Evolutionary conservation across 2,888 invertebrate genomes (phyloP).

Genomic region (Monoplex corrugatus): DNA sequence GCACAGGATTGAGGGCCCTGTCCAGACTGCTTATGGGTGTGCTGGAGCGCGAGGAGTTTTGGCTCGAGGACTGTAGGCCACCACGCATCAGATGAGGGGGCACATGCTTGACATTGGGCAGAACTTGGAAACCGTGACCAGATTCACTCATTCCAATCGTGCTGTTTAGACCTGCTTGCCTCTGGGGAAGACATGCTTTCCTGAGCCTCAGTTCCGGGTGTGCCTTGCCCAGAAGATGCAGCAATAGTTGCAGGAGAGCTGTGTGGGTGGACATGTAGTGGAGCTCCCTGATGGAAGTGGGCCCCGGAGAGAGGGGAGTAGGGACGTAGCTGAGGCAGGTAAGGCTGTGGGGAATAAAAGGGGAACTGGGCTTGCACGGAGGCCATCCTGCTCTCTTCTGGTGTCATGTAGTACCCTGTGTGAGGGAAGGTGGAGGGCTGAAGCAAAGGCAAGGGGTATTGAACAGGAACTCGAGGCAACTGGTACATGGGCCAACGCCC

Average conservation of each 20-base stretch:
- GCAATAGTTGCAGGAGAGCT: conserved; percentile 1
- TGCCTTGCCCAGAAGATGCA: neutral
- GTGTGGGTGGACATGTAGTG: conserved; percentile 22
- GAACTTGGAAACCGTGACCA: conserved; percentile 71
- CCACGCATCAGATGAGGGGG: conserved; percentile 68
- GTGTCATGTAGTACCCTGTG: conserved; percentile 52
- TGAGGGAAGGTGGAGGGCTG: conserved; percentile 48
- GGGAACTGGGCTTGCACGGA: conserved; percentile 26
- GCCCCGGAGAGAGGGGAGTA: conserved; percentile 31
- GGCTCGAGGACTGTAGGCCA: conserved; percentile 53
- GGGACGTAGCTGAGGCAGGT: conserved; percentile 44
- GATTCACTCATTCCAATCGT: conserved; percentile 50
- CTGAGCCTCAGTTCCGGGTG: conserved; percentile 24
- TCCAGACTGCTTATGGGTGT: conserved; percentile 53
- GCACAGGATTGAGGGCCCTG: neutral
- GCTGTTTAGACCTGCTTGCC: conserved; percentile 41
- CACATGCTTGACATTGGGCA: conserved; percentile 76
- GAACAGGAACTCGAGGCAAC: conserved; percentile 54
- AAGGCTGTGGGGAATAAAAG: conserved; percentile 15
- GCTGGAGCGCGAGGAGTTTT: conserved; percentile 61
- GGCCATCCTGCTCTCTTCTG: conserved; percentile 56
- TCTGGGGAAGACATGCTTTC: conserved; percentile 43
- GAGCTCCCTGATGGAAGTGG: conserved; percentile 38
- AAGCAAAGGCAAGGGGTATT: conserved; percentile 42
- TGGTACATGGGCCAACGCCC: conserved; percentile 56